These are phyloP conservation scores for Marronus borbonicus DNA, from an alignment of 2,888 invertebrate genomes.

Conservation along the genomic window DNA sequence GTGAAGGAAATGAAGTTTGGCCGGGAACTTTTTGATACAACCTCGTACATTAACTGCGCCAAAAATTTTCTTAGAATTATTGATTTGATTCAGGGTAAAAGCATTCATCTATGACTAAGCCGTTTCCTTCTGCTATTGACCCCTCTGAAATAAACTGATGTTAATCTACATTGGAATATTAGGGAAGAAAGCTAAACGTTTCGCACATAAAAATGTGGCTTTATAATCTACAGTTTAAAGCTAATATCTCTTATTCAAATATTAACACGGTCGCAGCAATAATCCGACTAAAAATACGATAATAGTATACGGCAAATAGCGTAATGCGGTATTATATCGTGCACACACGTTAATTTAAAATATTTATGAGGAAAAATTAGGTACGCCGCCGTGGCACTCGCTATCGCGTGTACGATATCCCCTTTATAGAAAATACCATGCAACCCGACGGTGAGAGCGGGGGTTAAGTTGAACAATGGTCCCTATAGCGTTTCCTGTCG, in stretches of 20 bases:
- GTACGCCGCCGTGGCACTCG: not conserved
- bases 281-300: conserved; percentile 21
- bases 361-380: conserved; percentile 39
- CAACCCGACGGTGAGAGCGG: not conserved
- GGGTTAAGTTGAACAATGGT: conserved; percentile 3
- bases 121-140: too few species aligned
- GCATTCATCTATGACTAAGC: too few species aligned
- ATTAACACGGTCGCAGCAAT: conserved; percentile 35
- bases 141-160: too few species aligned
- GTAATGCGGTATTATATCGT: conserved; percentile 24
- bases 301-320: conserved; percentile 10
- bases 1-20: too few species aligned
- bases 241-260: conserved; percentile 15
- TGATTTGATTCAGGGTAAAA: too few species aligned
- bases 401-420: conserved; percentile 7
- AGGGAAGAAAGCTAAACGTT: too few species aligned
- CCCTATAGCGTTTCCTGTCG: conserved; percentile 14
- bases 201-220: too few species aligned
- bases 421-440: not conserved
- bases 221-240: not conserved
- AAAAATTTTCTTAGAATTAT: too few species aligned
- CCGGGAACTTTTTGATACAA: too few species aligned
- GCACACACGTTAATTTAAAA: conserved; percentile 27
- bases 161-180: too few species aligned
- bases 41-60: too few species aligned